A percentile compares a stretch with the other conserved stretches of the same genome.
These are phyloP conservation scores for Byasa hedistus DNA, from an alignment of 2,888 invertebrate species.

Conservation along the genomic window DNA sequence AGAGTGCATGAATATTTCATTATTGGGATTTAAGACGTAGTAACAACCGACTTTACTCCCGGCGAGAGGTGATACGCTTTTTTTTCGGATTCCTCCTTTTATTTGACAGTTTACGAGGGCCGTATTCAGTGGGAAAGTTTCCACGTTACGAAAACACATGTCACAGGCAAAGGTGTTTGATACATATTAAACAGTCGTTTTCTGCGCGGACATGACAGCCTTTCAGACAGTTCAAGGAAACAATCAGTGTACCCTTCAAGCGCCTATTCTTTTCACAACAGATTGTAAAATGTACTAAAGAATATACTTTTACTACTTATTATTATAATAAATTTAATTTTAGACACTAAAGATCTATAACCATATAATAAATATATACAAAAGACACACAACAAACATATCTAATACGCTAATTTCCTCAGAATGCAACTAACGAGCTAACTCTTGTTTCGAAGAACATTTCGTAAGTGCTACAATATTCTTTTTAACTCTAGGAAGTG, in stretches of 20 bases:
- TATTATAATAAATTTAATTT: no score
- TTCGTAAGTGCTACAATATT: no score
- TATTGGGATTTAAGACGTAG: constrained; percentile 25
- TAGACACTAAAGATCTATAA: no score
- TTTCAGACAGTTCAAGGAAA: not conserved
- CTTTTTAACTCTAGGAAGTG: no score
- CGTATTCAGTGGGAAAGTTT: not conserved
- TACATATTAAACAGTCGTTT: not conserved
- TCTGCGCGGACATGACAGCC: not conserved
- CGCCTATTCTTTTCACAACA: not conserved
- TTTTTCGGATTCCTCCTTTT: constrained; percentile 11
- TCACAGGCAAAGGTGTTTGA: not conserved
- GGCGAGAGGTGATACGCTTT: constrained; percentile 8
- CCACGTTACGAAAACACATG: not conserved
- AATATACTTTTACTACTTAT: no score
- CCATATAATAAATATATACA: no score
- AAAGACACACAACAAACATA: no score
- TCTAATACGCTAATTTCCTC: no score
- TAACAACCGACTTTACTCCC: constrained; percentile 21
- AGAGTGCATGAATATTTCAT: constrained; percentile 29
- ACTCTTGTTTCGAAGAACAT: no score
- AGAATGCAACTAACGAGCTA: no score
- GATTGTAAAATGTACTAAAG: not conserved
- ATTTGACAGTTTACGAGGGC: constrained; percentile 7
- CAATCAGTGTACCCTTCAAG: not conserved